Evolutionary conservation across 2,888 invertebrate genomes (phyloP).

Genomic region (Drosophila koepferae): DNA sequence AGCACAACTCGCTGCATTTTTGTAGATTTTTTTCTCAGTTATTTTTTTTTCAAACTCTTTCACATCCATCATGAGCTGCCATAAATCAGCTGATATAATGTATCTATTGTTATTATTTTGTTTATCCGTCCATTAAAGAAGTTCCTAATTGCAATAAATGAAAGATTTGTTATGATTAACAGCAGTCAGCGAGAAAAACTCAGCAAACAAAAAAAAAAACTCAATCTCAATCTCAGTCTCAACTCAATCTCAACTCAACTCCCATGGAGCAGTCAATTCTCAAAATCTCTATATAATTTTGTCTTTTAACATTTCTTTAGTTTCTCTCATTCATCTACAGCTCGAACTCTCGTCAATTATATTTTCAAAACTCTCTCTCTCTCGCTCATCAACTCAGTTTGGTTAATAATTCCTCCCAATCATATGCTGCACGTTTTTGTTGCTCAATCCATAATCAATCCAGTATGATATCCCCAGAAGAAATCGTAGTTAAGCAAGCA

Average conservation of each 20-base stretch:
- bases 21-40: not conserved
- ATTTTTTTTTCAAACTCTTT: conserved; percentile 3
- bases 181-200: conserved; percentile 40
- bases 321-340: conserved; percentile 11
- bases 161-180: conserved; percentile 67
- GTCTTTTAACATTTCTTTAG: not conserved
- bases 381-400: conserved; percentile 3
- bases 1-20: conserved; percentile 15
- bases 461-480: conserved; percentile 41
- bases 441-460: conserved; percentile 58
- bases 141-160: conserved; percentile 81
- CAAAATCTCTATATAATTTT: conserved; percentile 33
- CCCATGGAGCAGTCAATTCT: conserved; percentile 63
- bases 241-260: conserved; percentile 27
- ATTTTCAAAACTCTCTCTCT: conserved; percentile 16
- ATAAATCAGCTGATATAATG: conserved; percentile 16
- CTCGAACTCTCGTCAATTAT: conserved; percentile 54
- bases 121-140: conserved; percentile 83
- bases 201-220: not conserved
- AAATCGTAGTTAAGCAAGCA: conserved; percentile 62
- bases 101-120: conserved; percentile 75
- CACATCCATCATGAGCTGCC: conserved; percentile 12
- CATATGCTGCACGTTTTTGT: conserved; percentile 58
- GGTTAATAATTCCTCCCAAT: not conserved
- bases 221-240: conserved; percentile 26